Evolutionary conservation across 2,888 invertebrate species (phyloP).

Genomic region (Zygaena filipendulae): DNA sequence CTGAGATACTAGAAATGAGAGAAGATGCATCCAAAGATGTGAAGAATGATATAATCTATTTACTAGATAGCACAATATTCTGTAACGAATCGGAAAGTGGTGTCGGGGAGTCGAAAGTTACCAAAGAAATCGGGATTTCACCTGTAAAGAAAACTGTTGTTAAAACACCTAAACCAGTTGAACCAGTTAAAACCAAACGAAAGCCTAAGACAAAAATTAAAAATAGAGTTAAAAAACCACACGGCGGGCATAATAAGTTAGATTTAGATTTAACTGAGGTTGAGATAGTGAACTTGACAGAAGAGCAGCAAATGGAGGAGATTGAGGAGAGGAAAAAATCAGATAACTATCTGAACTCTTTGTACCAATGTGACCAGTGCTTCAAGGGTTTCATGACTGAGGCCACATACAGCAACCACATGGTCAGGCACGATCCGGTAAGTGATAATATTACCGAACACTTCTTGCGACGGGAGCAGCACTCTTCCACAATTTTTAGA

Average conservation of each 20-base stretch:
- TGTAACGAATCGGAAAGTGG: constrained; percentile 22
- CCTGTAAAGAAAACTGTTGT: constrained; percentile 18
- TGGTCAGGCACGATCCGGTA: constrained; percentile 41
- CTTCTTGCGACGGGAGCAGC: too few relatives aligned
- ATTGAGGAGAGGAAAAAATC: constrained; percentile 28
- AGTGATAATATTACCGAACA: too few relatives aligned
- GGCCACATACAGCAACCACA: constrained; percentile 38
- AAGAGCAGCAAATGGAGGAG: constrained; percentile 38
- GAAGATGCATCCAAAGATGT: too few relatives aligned
- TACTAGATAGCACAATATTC: too few relatives aligned
- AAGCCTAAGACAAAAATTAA: constrained; percentile 2
- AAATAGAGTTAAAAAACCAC: background rate
- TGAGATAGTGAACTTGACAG: constrained; percentile 27
- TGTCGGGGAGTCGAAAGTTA: constrained; percentile 11
- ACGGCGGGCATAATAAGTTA: too few relatives aligned
- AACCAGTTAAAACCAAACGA: constrained; percentile 9
- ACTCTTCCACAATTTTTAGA: too few relatives aligned
- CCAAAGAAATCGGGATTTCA: constrained; percentile 19
- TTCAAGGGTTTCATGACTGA: constrained; percentile 45
- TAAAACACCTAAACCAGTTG: too few relatives aligned
- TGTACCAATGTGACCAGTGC: constrained; percentile 43
- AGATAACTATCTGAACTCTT: constrained; percentile 34
- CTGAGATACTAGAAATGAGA: too few relatives aligned
- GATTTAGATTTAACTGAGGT: too few relatives aligned
- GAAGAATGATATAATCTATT: too few relatives aligned